Evolutionary conservation across 2,113 vertebrate species (phyloP).

Genomic region (Hucho hucho): DNA sequence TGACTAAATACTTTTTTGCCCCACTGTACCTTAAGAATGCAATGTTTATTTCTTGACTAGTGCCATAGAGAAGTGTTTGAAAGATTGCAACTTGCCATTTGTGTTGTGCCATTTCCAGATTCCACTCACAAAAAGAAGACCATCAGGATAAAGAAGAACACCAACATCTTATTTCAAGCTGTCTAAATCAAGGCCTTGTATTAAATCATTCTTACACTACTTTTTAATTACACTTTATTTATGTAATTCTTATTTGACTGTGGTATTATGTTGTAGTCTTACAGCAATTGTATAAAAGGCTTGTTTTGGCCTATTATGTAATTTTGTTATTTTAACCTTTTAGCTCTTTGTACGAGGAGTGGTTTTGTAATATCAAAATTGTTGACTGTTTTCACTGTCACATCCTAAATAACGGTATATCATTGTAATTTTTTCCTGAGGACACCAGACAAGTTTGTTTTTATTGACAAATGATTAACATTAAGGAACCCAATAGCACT

Average conservation of each 20-base stretch:
- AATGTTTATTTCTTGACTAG: too few relatives aligned
- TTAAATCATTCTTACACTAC: background rate
- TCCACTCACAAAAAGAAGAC: background rate
- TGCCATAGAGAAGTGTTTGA: too few relatives aligned
- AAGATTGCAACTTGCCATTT: background rate
- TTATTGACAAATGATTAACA: slow-evolving; percentile 11
- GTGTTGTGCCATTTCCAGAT: slow-evolving; percentile 42
- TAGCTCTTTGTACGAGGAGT: too few relatives aligned
- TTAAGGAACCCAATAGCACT: too few relatives aligned
- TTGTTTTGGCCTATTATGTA: background rate
- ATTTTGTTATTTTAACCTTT: background rate
- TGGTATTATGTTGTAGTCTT: background rate
- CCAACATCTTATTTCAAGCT: slow-evolving; percentile 36
- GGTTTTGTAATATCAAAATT: too few relatives aligned
- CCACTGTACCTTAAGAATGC: too few relatives aligned
- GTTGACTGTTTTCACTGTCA: too few relatives aligned
- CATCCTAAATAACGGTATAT: slow-evolving; percentile 1
- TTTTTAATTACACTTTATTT: background rate
- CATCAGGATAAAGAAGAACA: slow-evolving; percentile 69
- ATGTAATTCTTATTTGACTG: background rate
- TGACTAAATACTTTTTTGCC: too few relatives aligned
- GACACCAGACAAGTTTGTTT: slow-evolving; percentile 43
- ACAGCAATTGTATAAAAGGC: background rate
- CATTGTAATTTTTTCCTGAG: background rate
- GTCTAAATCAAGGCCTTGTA: slow-evolving; percentile 26